Conservation (phyloP, 1,140 invertebrate species). For the Bombus huntii region DNA sequence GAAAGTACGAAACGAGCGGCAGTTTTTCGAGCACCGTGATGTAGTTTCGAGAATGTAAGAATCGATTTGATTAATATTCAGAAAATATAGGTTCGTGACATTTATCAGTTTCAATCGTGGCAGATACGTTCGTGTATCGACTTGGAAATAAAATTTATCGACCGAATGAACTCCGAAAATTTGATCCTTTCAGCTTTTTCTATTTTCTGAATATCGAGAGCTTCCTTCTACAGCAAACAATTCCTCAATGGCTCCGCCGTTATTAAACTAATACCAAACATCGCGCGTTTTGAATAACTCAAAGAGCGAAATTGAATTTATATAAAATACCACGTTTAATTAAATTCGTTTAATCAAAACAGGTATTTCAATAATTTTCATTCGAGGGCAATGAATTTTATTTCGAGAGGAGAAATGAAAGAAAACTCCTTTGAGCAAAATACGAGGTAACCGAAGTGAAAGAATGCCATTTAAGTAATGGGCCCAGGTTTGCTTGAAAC, state of each 20-base stretch:
- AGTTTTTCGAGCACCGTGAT: too few relatives aligned
- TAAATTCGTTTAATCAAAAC: not conserved
- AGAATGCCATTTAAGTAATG: not conserved
- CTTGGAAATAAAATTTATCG: not conserved
- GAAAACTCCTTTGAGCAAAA: not conserved
- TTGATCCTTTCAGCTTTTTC: not conserved
- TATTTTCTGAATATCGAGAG: not conserved
- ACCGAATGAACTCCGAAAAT: not conserved
- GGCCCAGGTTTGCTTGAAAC: conserved; percentile 18
- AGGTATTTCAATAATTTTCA: not conserved
- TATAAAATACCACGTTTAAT: conserved; percentile 1
- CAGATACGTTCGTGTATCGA: too few relatives aligned
- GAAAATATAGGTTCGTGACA: too few relatives aligned
- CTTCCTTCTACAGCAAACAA: not conserved
- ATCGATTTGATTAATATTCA: too few relatives aligned
- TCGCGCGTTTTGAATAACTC: not conserved
- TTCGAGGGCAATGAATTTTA: too few relatives aligned
- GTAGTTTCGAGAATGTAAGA: too few relatives aligned
- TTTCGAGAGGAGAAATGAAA: not conserved
- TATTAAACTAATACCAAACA: not conserved
- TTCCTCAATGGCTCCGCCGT: not conserved
- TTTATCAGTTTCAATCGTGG: too few relatives aligned
- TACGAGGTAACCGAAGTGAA: not conserved
- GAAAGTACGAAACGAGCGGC: too few relatives aligned
- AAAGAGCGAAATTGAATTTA: not conserved